Evolutionary conservation across 2,797 vertebrate species (phyloP).

Genomic region (Philypnodon macrostomus): DNA sequence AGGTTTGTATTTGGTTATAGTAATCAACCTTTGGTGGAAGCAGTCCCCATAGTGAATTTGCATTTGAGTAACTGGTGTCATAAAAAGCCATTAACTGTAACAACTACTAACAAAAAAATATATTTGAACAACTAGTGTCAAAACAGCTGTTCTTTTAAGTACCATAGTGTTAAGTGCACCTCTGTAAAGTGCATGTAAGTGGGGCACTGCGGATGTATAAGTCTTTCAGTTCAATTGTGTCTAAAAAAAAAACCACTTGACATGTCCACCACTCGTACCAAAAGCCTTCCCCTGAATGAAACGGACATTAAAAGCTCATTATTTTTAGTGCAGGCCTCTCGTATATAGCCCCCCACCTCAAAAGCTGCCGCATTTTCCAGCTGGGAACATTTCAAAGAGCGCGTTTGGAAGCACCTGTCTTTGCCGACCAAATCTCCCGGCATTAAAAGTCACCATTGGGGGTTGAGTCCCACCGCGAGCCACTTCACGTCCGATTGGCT

Average conservation of each 20-base stretch:
- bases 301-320: conserved; percentile 15
- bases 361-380: conserved; percentile 68
- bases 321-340: conserved; percentile 24
- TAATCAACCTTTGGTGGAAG: too few relatives aligned
- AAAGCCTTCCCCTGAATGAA: conserved; percentile 10
- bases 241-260: not conserved
- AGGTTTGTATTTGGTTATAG: too few relatives aligned
- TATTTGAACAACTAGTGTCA: not conserved
- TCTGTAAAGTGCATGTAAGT: not conserved
- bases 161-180: not conserved
- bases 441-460: conserved; percentile 61
- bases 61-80: too few relatives aligned
- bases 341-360: too few relatives aligned
- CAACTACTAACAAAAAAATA: not conserved
- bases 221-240: not conserved
- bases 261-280: conserved; percentile 9
- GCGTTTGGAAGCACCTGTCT: conserved; percentile 71
- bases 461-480: conserved; percentile 45
- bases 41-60: too few relatives aligned
- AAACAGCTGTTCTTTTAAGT: not conserved
- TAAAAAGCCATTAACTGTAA: too few relatives aligned
- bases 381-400: conserved; percentile 69
- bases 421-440: conserved; percentile 52
- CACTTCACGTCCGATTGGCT: conserved; percentile 65
- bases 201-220: not conserved